Evolutionary conservation across 2,888 invertebrate genomes (phyloP).

Genomic region (Dynastes hyllus): DNA sequence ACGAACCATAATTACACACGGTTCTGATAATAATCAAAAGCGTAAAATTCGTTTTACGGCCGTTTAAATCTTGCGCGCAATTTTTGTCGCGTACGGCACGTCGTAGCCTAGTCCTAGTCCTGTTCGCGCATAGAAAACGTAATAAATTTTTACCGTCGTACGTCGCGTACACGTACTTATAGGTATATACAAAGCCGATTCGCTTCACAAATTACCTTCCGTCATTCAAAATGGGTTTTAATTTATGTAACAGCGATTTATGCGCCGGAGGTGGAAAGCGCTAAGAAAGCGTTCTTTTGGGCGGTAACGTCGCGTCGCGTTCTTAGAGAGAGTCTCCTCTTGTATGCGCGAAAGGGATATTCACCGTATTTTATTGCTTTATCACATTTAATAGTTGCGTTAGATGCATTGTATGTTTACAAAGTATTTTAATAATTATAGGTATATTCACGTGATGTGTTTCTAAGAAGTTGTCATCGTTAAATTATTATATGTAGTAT

Average conservation of each 20-base stretch:
- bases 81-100: neutral
- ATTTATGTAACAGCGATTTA: constrained; percentile 17
- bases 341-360: neutral
- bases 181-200: neutral
- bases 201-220: constrained; percentile 24
- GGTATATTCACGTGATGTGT: neutral
- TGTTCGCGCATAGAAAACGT: too few species aligned
- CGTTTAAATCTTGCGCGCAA: constrained; percentile 17
- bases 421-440: neutral
- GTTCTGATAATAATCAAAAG: constrained; percentile 33
- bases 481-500: too few species aligned
- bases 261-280: too few species aligned
- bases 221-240: constrained; percentile 29
- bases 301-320: too few species aligned
- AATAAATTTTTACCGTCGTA: neutral
- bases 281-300: too few species aligned
- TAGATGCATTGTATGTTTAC: neutral
- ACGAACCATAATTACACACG: constrained; percentile 25
- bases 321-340: too few species aligned
- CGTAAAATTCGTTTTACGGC: constrained; percentile 27
- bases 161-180: too few species aligned
- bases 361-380: constrained; percentile 1
- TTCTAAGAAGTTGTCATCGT: too few species aligned
- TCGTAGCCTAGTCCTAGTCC: too few species aligned
- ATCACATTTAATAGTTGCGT: neutral